phyloP scores from a whole-genome alignment of 1,140 invertebrate genomes.

The Drosophila tani region DNA sequence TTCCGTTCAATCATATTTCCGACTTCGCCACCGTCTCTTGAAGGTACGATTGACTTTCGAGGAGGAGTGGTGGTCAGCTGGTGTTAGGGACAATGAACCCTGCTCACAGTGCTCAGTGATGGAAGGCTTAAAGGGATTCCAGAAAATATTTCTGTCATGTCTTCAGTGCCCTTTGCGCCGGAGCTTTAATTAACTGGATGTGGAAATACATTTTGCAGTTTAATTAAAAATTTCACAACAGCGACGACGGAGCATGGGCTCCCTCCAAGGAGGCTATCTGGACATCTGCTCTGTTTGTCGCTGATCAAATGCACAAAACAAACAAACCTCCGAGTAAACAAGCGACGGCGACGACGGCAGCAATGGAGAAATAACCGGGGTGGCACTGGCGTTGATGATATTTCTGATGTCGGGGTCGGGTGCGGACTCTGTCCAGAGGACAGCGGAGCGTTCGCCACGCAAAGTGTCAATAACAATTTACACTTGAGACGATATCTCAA shows the following conservation, averaged over 20 bases:
- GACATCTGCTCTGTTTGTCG: constrained; percentile 26
- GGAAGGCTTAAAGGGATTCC: constrained; percentile 13
- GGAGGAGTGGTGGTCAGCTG: background rate
- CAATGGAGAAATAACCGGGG: constrained; percentile 33
- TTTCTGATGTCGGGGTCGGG: constrained; percentile 43
- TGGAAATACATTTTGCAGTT: constrained; percentile 35
- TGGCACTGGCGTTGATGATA: constrained; percentile 64
- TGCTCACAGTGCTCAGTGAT: constrained; percentile 8
- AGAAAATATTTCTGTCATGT: background rate
- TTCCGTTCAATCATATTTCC: constrained; percentile 32
- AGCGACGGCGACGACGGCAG: constrained; percentile 12
- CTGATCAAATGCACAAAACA: constrained; percentile 65
- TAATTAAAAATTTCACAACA: constrained; percentile 40
- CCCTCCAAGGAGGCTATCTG: background rate
- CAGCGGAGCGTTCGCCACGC: constrained; percentile 54
- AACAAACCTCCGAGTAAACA: constrained; percentile 62
- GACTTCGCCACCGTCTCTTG: constrained; percentile 1
- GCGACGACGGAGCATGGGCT: background rate
- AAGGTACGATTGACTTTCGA: constrained; percentile 17
- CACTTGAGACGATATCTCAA: constrained; percentile 82
- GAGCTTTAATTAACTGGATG: constrained; percentile 41
- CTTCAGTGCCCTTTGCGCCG: constrained; percentile 2
- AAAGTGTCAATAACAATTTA: constrained; percentile 82
- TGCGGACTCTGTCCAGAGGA: constrained; percentile 6
- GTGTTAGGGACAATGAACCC: constrained; percentile 22